A percentile compares a stretch with the other conserved stretches of the same genome.
phyloP scores from a whole-genome alignment of 2,113 vertebrate genomes.

The Urocolius indicus region DNA sequence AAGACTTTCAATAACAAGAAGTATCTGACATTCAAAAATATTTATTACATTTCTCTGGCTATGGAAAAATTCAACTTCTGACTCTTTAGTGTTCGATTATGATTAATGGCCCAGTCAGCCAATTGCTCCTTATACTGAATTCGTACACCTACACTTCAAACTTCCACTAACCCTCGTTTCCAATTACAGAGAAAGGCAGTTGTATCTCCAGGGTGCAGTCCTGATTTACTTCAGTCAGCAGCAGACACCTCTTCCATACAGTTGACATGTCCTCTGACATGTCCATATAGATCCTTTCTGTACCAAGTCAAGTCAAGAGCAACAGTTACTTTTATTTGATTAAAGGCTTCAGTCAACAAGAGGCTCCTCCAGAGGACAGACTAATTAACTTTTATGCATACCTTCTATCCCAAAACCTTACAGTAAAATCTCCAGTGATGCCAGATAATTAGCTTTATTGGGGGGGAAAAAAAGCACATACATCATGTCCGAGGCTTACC shows the following conservation, averaged over 20 bases:
- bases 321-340: constrained; percentile 24
- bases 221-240: not conserved
- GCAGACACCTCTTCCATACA: not conserved
- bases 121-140: too few species aligned
- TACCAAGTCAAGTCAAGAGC: not conserved
- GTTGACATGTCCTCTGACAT: not conserved
- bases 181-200: not conserved
- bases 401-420: not conserved
- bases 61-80: not conserved
- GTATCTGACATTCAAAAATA: not conserved
- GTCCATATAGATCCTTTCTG: not conserved
- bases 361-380: not conserved
- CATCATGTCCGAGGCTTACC: constrained; percentile 79
- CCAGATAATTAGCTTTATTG: constrained; percentile 8
- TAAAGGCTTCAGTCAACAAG: constrained; percentile 13
- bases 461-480: not conserved
- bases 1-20: not conserved
- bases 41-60: not conserved
- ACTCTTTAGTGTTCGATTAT: not conserved
- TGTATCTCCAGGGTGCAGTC: not conserved
- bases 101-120: not conserved
- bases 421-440: not conserved
- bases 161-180: not conserved
- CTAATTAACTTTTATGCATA: constrained; percentile 12
- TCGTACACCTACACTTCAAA: not conserved